These are phyloP conservation scores for Cremastinae sp. DNA, from an alignment of 2,888 invertebrate genomes.

Conservation along the genomic window DNA sequence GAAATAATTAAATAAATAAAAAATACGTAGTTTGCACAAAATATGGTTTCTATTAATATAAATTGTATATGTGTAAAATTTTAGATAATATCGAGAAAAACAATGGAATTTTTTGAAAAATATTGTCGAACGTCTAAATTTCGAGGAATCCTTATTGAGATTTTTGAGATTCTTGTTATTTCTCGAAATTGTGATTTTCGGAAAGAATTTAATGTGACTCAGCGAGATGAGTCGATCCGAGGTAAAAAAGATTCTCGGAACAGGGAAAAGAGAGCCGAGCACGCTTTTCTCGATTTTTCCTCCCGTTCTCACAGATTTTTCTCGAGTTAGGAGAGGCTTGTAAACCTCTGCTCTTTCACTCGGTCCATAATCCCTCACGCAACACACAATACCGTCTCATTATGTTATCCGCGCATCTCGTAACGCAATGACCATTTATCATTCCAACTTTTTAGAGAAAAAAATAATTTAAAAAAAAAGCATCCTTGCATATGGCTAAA, in stretches of 20 bases:
- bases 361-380: constrained; percentile 52
- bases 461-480: neutral
- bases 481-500: neutral
- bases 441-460: constrained; percentile 66
- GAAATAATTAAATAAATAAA: too few species aligned
- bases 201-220: constrained; percentile 9
- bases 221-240: neutral
- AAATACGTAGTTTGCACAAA: too few species aligned
- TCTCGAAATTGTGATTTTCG: neutral
- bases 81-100: too few species aligned
- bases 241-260: constrained; percentile 33
- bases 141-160: neutral
- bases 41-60: too few species aligned
- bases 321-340: constrained; percentile 48
- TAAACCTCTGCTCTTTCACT: constrained; percentile 47
- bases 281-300: constrained; percentile 37
- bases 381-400: constrained; percentile 76
- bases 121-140: too few species aligned
- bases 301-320: constrained; percentile 53
- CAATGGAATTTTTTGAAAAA: too few species aligned
- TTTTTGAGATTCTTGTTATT: neutral
- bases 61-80: too few species aligned
- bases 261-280: constrained; percentile 10
- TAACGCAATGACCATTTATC: constrained; percentile 74
- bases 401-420: constrained; percentile 78